Percentiles rank a stretch among this genome's conserved stretches.
phyloP scores from a whole-genome alignment of 2,888 invertebrate species.

The Antheraea assamensis region DNA sequence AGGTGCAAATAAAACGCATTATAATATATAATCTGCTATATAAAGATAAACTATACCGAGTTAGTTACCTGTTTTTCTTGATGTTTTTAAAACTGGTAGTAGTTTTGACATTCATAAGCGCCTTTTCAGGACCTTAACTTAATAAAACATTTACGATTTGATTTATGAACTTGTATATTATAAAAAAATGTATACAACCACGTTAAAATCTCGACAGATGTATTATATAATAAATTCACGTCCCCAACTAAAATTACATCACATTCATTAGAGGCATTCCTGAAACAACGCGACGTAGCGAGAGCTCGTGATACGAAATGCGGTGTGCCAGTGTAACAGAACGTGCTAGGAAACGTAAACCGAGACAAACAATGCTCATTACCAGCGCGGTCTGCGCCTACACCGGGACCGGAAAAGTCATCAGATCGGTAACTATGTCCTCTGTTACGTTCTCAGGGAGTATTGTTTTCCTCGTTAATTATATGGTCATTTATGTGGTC shows the following conservation, averaged over 20 bases:
- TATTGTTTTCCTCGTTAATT: background rate
- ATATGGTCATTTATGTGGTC: background rate
- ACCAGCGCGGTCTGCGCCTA: constrained; percentile 45
- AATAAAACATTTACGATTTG: too few relatives aligned
- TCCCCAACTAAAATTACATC: constrained; percentile 1
- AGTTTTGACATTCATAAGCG: too few relatives aligned
- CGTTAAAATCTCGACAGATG: constrained; percentile 2
- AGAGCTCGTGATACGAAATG: constrained; percentile 18
- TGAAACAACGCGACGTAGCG: constrained; percentile 5
- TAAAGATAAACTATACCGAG: too few relatives aligned
- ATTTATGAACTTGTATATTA: too few relatives aligned
- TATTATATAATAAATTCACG: background rate
- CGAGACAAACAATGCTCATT: constrained; percentile 64
- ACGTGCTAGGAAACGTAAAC: constrained; percentile 57
- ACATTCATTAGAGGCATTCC: constrained; percentile 6
- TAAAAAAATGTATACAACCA: background rate
- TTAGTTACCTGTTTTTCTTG: too few relatives aligned
- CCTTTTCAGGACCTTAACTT: too few relatives aligned
- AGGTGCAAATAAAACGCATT: too few relatives aligned
- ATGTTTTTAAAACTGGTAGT: too few relatives aligned
- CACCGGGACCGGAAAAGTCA: constrained; percentile 28
- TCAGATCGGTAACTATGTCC: constrained; percentile 31
- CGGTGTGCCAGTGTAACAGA: constrained; percentile 42
- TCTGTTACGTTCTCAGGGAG: background rate
- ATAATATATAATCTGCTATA: too few relatives aligned